These are phyloP conservation scores for Drosophila lini DNA, from an alignment of 1,140 invertebrate genomes.

Conservation along the genomic window DNA sequence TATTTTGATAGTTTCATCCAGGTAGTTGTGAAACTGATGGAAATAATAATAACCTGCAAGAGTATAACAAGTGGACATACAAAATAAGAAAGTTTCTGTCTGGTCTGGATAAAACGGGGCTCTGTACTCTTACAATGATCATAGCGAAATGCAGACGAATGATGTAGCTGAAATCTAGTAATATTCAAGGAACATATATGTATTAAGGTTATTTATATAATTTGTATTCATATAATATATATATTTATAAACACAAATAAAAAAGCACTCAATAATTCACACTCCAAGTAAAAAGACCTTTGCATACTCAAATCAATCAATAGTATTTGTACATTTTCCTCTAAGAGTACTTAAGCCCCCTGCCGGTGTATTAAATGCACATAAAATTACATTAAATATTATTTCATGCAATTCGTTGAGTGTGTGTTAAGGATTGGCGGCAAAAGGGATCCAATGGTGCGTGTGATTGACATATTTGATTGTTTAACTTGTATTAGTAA, in stretches of 20 bases:
- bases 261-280: slow-evolving; percentile 7
- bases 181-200: neutral
- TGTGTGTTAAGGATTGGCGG: slow-evolving; percentile 23
- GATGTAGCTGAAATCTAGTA: neutral
- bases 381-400: slow-evolving; percentile 68
- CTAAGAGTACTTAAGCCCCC: slow-evolving; percentile 25
- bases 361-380: slow-evolving; percentile 7
- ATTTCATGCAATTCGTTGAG: slow-evolving; percentile 24
- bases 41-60: neutral
- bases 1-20: neutral
- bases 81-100: slow-evolving; percentile 6
- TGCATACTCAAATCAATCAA: slow-evolving; percentile 5
- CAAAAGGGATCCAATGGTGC: slow-evolving; percentile 57
- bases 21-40: too few relatives aligned
- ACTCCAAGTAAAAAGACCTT: slow-evolving; percentile 16
- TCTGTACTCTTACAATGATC: neutral
- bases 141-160: neutral
- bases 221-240: too few relatives aligned
- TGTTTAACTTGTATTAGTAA: slow-evolving; percentile 64
- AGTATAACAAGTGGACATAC: neutral
- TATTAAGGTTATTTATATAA: neutral
- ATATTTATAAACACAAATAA: neutral
- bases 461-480: slow-evolving; percentile 70
- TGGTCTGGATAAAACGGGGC: neutral
- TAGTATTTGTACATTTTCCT: slow-evolving; percentile 7